Percentiles rank a stretch among this genome's conserved stretches.
Conservation (phyloP, 2,113 vertebrate species). For the Apistogramma diplotaenia region DNA sequence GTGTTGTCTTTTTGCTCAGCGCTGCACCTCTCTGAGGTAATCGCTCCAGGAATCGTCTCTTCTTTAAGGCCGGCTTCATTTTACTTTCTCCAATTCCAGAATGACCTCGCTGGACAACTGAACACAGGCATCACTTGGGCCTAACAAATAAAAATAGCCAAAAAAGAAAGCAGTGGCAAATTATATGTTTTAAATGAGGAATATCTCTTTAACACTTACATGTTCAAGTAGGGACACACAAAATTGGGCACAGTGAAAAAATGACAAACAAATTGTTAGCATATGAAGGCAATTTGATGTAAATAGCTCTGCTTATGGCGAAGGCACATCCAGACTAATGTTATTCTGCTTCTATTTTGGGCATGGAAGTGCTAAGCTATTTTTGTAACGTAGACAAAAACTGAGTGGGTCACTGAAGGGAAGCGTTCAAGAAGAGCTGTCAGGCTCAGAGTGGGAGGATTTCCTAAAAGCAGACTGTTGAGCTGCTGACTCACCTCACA, state of each 20-base stretch:
- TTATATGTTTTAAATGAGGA: no score
- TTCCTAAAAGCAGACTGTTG: background rate
- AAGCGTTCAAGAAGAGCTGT: background rate
- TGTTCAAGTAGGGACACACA: no score
- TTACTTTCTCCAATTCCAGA: no score
- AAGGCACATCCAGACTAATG: background rate
- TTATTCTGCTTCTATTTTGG: background rate
- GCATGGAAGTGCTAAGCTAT: background rate
- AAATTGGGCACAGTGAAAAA: background rate
- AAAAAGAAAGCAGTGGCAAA: no score
- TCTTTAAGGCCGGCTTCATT: no score
- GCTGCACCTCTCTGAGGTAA: no score
- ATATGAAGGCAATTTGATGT: background rate
- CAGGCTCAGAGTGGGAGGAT: constrained; percentile 8
- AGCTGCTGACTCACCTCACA: constrained; percentile 6
- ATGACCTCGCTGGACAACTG: no score
- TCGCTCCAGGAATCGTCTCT: no score
- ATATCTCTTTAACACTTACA: no score
- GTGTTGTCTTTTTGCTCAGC: no score
- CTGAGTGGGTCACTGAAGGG: background rate
- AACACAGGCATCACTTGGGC: no score
- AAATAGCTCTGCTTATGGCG: background rate
- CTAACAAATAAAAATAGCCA: no score
- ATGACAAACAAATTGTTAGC: background rate
- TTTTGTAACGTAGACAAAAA: background rate